phyloP scores from a whole-genome alignment of 2,888 invertebrate species.

The Protodeltote pygarga region DNA sequence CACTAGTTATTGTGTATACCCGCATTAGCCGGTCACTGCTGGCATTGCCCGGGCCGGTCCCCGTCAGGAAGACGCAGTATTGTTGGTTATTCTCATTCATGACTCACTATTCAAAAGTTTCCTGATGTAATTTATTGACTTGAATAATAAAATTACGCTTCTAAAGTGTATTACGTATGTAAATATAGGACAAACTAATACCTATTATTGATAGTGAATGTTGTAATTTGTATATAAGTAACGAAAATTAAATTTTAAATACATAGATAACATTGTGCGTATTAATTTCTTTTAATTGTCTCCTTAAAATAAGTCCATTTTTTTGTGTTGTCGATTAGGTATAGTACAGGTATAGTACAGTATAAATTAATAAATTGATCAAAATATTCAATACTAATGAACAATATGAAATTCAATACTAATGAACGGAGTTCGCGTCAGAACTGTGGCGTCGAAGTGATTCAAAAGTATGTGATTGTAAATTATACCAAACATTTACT shows the following conservation, averaged over 20 bases:
- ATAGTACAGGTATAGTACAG: too few relatives aligned
- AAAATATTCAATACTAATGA: too few relatives aligned
- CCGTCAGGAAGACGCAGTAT: slow-evolving; percentile 57
- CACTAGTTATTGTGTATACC: slow-evolving; percentile 33
- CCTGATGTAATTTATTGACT: slow-evolving; percentile 82
- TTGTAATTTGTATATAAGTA: slow-evolving; percentile 87
- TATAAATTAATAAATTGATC: too few relatives aligned
- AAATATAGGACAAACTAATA: slow-evolving; percentile 86
- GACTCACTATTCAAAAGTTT: slow-evolving; percentile 78
- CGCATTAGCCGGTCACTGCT: slow-evolving; percentile 27
- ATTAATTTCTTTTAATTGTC: slow-evolving; percentile 59
- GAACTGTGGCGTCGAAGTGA: too few relatives aligned
- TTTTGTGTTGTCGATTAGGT: too few relatives aligned
- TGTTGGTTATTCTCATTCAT: slow-evolving; percentile 70
- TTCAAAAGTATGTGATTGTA: too few relatives aligned
- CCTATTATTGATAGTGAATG: slow-evolving; percentile 85
- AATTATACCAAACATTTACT: too few relatives aligned
- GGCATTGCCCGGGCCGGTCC: slow-evolving; percentile 55
- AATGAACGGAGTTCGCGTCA: too few relatives aligned
- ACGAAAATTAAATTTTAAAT: slow-evolving; percentile 87
- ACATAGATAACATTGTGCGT: slow-evolving; percentile 84
- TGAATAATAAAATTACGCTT: slow-evolving; percentile 83
- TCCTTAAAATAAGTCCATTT: slow-evolving; percentile 6
- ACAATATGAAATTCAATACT: too few relatives aligned
- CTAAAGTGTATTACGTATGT: slow-evolving; percentile 86